phyloP scores from a whole-genome alignment of 2,797 vertebrate genomes.

The Xerus rutilus region DNA sequence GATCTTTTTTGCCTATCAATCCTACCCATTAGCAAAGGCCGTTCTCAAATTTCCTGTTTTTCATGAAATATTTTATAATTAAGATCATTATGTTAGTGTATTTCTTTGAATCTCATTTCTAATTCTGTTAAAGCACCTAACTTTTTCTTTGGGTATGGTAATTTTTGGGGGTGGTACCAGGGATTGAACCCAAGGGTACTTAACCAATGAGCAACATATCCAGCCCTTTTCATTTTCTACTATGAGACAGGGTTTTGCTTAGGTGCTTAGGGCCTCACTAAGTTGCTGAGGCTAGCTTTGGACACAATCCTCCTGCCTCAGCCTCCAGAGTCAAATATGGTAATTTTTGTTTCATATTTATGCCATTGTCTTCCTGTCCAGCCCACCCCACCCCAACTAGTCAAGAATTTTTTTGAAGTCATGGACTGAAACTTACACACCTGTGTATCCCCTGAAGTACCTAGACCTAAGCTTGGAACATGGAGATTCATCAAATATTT shows the following conservation, averaged over 20 bases:
- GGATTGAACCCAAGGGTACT: no score
- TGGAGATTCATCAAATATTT: background rate
- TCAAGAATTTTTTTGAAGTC: background rate
- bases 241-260: no score
- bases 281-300: no score
- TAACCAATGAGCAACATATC: no score
- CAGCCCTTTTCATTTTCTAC: no score
- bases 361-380: background rate
- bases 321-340: background rate
- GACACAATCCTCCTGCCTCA: no score
- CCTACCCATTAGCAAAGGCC: background rate
- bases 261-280: no score
- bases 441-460: background rate
- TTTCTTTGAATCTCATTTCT: background rate
- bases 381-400: background rate
- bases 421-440: background rate
- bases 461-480: background rate
- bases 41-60: background rate
- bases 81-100: background rate
- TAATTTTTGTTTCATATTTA: conserved; percentile 20
- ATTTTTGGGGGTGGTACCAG: background rate
- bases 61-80: conserved; percentile 15
- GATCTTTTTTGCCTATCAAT: background rate
- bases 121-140: background rate
- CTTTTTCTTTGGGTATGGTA: background rate